phyloP scores from a whole-genome alignment of 2,113 vertebrate genomes.

The Microcebus jonahi region DNA sequence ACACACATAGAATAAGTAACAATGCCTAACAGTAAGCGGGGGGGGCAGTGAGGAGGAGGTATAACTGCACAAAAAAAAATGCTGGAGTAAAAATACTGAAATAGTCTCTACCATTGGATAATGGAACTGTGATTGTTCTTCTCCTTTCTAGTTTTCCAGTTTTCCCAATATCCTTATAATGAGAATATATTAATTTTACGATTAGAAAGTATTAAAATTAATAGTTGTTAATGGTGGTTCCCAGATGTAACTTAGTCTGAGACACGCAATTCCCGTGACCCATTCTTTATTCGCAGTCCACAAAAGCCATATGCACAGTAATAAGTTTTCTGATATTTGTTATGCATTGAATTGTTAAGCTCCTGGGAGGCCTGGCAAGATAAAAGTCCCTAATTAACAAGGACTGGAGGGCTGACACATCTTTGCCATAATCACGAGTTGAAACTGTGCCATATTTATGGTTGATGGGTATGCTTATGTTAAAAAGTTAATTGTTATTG shows the following conservation, averaged over 20 bases:
- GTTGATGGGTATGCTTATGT: not conserved
- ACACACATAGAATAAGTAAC: not conserved
- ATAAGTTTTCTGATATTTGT: not conserved
- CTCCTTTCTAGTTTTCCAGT: not conserved
- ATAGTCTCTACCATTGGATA: too few relatives aligned
- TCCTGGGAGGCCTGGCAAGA: not conserved
- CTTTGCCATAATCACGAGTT: not conserved
- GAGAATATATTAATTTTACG: not conserved
- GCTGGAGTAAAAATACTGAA: not conserved
- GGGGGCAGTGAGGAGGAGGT: too few relatives aligned
- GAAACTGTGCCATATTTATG: not conserved
- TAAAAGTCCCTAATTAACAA: not conserved
- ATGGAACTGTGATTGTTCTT: not conserved
- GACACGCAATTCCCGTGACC: not conserved
- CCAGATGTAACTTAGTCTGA: not conserved
- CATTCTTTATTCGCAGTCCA: accelerated
- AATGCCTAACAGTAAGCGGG: too few relatives aligned
- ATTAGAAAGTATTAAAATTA: not conserved
- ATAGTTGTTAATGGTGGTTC: not conserved
- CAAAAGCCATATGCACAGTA: not conserved
- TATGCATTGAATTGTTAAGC: not conserved
- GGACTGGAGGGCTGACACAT: not conserved
- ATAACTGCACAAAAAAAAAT: not conserved
- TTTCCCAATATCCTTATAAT: not conserved
- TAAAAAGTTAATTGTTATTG: conserved; percentile 36